These are phyloP conservation scores for Beris morrisii DNA, from an alignment of 2,888 invertebrate genomes.

Conservation along the genomic window DNA sequence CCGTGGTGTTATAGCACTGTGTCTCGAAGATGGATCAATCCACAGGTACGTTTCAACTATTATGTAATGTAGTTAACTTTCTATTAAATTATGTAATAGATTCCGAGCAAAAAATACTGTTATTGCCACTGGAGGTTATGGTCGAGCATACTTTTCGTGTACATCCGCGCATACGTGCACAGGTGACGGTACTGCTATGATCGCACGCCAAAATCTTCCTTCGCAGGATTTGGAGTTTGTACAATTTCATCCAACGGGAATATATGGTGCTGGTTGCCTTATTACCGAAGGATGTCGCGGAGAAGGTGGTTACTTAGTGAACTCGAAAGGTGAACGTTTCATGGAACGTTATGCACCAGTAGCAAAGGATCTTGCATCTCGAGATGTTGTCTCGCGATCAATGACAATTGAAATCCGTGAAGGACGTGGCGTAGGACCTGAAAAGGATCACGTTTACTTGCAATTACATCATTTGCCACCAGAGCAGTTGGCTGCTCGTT, in stretches of 20 bases:
- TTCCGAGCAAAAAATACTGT: constrained; percentile 64
- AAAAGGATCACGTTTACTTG: constrained; percentile 88
- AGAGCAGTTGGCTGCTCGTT: constrained; percentile 72
- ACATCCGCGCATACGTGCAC: constrained; percentile 97
- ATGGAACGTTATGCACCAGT: constrained; percentile 97
- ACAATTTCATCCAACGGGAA: constrained; percentile 96
- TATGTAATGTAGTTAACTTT: not conserved
- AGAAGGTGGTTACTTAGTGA: constrained; percentile 91
- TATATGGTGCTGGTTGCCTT: constrained; percentile 96
- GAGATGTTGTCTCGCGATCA: constrained; percentile 92
- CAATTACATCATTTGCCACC: constrained; percentile 93
- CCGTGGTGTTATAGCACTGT: constrained; percentile 84
- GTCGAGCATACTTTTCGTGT: constrained; percentile 91
- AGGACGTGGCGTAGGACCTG: constrained; percentile 90
- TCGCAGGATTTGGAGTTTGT: constrained; percentile 96
- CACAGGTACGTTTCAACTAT: constrained; percentile 66
- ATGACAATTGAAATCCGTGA: constrained; percentile 96
- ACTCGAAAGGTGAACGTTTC: constrained; percentile 91
- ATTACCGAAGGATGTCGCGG: constrained; percentile 95
- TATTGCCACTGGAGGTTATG: constrained; percentile 80
- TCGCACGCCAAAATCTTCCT: constrained; percentile 83
- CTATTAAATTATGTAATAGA: constrained; percentile 43
- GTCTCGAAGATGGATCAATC: constrained; percentile 89
- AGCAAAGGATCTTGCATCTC: constrained; percentile 92
- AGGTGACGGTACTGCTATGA: constrained; percentile 93